Evolutionary conservation across 30 jellyfish, hydroid and myxozoan species (phyloP).

Genomic region (Sanderia malayensis): DNA sequence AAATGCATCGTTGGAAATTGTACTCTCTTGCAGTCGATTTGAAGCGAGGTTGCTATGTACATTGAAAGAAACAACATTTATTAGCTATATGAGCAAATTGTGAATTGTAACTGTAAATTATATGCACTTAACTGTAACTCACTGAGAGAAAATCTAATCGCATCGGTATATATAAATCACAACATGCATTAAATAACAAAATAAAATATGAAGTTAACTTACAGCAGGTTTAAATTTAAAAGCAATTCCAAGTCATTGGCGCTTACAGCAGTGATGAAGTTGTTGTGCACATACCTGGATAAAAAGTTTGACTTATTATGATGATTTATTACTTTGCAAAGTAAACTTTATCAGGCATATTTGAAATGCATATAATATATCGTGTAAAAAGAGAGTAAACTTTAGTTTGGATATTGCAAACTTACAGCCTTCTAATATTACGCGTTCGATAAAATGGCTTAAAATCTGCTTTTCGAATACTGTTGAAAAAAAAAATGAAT

Average conservation of each 20-base stretch:
- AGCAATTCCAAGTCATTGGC: constrained; percentile 56
- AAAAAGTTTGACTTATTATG: too few relatives aligned
- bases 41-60: constrained; percentile 46
- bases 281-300: constrained; percentile 44
- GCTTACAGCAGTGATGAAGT: constrained; percentile 27
- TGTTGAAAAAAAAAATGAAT: constrained; percentile 25
- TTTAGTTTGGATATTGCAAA: too few relatives aligned
- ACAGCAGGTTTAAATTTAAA: constrained; percentile 28
- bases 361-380: too few relatives aligned
- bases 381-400: too few relatives aligned
- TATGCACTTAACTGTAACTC: too few relatives aligned
- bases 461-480: constrained; percentile 60
- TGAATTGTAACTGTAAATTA: too few relatives aligned
- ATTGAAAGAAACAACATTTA: constrained; percentile 9
- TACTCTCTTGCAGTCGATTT: constrained; percentile 59
- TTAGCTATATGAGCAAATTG: too few relatives aligned
- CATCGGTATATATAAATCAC: too few relatives aligned
- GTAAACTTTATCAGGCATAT: too few relatives aligned
- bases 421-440: constrained; percentile 61
- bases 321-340: too few relatives aligned
- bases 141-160: too few relatives aligned
- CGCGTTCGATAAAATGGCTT: constrained; percentile 70
- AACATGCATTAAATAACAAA: too few relatives aligned
- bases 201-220: constrained; percentile 15
- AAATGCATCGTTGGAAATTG: constrained; percentile 77